Base-by-base conservation (phyloP, 2,113 vertebrate genomes). In the Osmerus eperlanus region DNA sequence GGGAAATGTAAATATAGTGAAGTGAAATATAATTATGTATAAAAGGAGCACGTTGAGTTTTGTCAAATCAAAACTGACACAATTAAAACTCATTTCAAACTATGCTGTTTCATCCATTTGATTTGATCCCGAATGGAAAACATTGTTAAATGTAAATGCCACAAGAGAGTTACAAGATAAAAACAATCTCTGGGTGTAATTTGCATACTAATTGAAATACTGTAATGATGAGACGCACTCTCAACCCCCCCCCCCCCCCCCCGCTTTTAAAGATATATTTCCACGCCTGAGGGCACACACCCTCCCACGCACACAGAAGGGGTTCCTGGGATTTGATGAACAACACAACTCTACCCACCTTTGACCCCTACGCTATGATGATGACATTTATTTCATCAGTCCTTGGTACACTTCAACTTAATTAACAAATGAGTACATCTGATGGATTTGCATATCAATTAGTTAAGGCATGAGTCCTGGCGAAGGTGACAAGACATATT, bases 171-270 rank as follows among this genome's bases (percentile, higher is more conserved):
- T 75, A 63, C 64, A 76, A 66, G 73, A 83, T 77, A 83, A 55
- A 73, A 72, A 80, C 67, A 74, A 67, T 77, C 59, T 71, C 65
- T 73, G 66, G 65, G 66, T 71, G 59, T 84, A 86, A 83, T 86
- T 79, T 76, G 65, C 78, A 81, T 81, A 75, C 68, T 84, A 83
- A 86, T 83, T 84, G 72, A 81, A 86, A 77, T 71, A 23, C 70
- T 51, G 71, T 67, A 71, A 78, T 81, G 75, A 81, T 65, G 67
- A 74, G 29, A 19, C 6, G 51, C 29, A 63, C 47, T 28, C 15
- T 51, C 55, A 25, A 65, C 51, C 32, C 32, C 32, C 7, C 32
- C 0, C 32, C 19, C 12, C 19, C 12, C 51, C 70, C 56, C 23
- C 9, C 70, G 6, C 58, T 28, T 28, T 25, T 21, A 61, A 13